phyloP scores from a whole-genome alignment of 2,888 invertebrate genomes.

The Lasioglossum lativentre region DNA sequence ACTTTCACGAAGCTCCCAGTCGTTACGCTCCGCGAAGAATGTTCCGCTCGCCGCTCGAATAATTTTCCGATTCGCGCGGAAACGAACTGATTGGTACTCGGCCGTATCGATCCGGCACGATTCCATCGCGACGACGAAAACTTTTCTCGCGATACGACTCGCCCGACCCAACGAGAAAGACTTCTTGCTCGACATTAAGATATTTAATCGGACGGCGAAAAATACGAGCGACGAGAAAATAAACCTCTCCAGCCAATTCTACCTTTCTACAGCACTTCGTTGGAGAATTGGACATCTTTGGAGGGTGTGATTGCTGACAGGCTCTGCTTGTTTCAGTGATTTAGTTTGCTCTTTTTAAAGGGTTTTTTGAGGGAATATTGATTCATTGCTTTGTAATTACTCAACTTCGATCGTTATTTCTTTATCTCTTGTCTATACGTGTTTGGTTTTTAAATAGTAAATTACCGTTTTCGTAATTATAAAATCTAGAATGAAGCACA shows the following conservation, averaged over 20 bases:
- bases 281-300: neutral
- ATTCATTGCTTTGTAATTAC: no score
- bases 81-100: slow-evolving; percentile 67
- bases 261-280: neutral
- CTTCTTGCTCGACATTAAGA: neutral
- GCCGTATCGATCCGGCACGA: slow-evolving; percentile 44
- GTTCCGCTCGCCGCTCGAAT: slow-evolving; percentile 64
- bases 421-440: no score
- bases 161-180: neutral
- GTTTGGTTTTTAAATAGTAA: no score
- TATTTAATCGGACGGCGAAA: neutral
- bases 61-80: slow-evolving; percentile 69
- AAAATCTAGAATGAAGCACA: no score
- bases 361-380: no score
- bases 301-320: neutral
- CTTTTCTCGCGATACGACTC: slow-evolving; percentile 27
- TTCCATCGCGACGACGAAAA: slow-evolving; percentile 9
- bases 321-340: neutral
- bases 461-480: no score
- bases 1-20: slow-evolving; percentile 55
- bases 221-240: neutral
- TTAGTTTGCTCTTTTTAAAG: no score
- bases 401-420: no score
- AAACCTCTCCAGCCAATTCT: neutral
- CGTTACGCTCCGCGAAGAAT: slow-evolving; percentile 56